Evolutionary conservation across 2,888 invertebrate species (phyloP).

Genomic region (Pomacea canaliculata): DNA sequence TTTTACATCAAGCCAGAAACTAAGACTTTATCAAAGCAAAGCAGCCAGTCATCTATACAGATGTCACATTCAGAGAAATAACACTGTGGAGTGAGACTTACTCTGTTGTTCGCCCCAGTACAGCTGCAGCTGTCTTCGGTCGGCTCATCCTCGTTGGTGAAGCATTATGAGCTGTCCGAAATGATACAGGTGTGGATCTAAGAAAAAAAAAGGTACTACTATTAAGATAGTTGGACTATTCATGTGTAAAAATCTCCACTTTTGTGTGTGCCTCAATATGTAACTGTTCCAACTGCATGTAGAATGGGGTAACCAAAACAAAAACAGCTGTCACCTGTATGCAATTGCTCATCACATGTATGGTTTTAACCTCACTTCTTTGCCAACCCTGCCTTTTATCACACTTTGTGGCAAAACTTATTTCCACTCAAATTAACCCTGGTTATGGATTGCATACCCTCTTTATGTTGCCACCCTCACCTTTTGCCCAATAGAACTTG

Average conservation of each 20-base stretch:
- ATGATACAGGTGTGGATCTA: conserved; percentile 31
- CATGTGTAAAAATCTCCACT: neutral
- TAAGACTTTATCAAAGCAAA: too few species aligned
- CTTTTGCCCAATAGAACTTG: neutral
- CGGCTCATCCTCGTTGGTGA: conserved; percentile 21
- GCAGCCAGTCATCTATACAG: too few species aligned
- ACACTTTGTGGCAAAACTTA: neutral
- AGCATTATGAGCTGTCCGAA: conserved; percentile 4
- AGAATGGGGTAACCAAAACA: too few species aligned
- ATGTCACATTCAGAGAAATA: too few species aligned
- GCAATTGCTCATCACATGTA: too few species aligned
- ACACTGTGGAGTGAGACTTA: conserved; percentile 12
- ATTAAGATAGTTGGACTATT: neutral
- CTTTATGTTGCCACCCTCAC: neutral
- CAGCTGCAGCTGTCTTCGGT: conserved; percentile 30
- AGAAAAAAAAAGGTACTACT: neutral
- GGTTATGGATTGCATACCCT: too few species aligned
- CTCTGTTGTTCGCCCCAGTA: conserved; percentile 22
- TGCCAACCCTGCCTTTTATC: neutral
- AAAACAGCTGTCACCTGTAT: too few species aligned
- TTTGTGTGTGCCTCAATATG: too few species aligned
- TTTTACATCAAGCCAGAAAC: too few species aligned
- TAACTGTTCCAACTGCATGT: too few species aligned
- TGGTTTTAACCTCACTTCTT: too few species aligned
- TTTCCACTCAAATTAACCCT: too few species aligned